Base-by-base conservation (phyloP, 2,888 invertebrate species). In the Lamproptera curius region DNA sequence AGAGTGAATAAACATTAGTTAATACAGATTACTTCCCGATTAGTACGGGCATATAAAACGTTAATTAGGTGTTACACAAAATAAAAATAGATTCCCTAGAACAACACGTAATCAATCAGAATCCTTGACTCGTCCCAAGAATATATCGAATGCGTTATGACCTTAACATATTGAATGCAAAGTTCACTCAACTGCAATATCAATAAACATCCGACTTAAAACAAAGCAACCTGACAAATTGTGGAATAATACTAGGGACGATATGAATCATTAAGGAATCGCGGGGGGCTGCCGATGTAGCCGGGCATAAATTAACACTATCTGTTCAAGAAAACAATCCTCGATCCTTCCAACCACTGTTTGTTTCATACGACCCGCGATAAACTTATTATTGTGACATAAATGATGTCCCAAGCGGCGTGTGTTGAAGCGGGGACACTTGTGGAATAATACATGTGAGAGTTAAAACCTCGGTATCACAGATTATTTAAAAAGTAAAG, bases 321-420 rank as follows among this genome's bases (percentile, higher is more conserved):
- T 81, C 77, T 52, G 50, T 55, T 61, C 61, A 68, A 65, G 56
- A 55, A 51, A 61, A 66, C 53, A 62, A 63, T 64, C 62, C 65
- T 64, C 63, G 60, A 58, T 64, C 60, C 55, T 59, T 55, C 50
- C 57, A 50, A 52, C 64, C 56, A 57, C 61, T 83, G 83, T 81
- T 83, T 83, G 76, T 68, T 75, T 65, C 59, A 62, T 53, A 52
- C 76, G 83, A 80, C 82, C 84, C 63, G 48, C 60, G 86, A 87
- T 85, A 86, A 85, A 76, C 74, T 77, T 79, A 81, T 77, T 82
- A 75, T 81, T 78, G 75, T 78, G 81, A 78, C 84, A 82, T 83
- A 77, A 79, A 79, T 84, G 73, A 69, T 64, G 59, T 62, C n/a
- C n/a, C n/a, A n/a, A n/a, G n/a, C n/a, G n/a, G 59, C 63, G 55